These are phyloP conservation scores for Chloroceryle amazona DNA, from an alignment of 2,797 vertebrate genomes.

Conservation along the genomic window DNA sequence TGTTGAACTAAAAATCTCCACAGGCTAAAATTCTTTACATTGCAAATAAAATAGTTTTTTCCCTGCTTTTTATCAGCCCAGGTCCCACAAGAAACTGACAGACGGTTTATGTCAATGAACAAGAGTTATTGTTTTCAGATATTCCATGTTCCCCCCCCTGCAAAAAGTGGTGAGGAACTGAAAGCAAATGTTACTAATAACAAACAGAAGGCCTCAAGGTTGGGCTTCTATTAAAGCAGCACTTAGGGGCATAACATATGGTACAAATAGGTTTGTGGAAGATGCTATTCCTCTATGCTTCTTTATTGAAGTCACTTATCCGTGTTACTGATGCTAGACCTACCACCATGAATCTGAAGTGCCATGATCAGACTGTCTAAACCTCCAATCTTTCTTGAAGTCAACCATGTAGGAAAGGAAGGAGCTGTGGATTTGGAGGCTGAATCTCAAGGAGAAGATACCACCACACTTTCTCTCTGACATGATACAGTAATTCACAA, in stretches of 20 bases:
- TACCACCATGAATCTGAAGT: neutral
- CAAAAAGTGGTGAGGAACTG: slow-evolving; percentile 53
- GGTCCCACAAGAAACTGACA: slow-evolving; percentile 88
- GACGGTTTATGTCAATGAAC: slow-evolving; percentile 87
- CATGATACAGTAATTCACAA: neutral
- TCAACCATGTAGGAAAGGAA: neutral
- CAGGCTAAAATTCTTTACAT: slow-evolving; percentile 88
- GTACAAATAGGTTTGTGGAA: slow-evolving; percentile 51
- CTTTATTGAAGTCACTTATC: slow-evolving; percentile 26
- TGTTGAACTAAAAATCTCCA: slow-evolving; percentile 81
- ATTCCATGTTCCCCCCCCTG: slow-evolving; percentile 50
- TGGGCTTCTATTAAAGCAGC: slow-evolving; percentile 59
- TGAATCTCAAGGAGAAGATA: neutral
- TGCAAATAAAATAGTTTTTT: slow-evolving; percentile 88
- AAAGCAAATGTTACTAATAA: slow-evolving; percentile 81
- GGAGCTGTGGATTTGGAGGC: neutral
- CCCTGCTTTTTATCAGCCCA: slow-evolving; percentile 91
- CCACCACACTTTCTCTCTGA: neutral
- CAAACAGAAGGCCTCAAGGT: slow-evolving; percentile 75
- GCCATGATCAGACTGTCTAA: neutral
- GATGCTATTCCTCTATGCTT: slow-evolving; percentile 23
- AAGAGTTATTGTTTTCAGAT: slow-evolving; percentile 89
- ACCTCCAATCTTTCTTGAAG: neutral
- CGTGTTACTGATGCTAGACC: slow-evolving; percentile 6
- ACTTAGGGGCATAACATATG: slow-evolving; percentile 29